Percentiles rank a stretch among this genome's conserved stretches.
These are phyloP conservation scores for Chelon auratus DNA, from an alignment of 2,797 vertebrate genomes.

Conservation along the genomic window DNA sequence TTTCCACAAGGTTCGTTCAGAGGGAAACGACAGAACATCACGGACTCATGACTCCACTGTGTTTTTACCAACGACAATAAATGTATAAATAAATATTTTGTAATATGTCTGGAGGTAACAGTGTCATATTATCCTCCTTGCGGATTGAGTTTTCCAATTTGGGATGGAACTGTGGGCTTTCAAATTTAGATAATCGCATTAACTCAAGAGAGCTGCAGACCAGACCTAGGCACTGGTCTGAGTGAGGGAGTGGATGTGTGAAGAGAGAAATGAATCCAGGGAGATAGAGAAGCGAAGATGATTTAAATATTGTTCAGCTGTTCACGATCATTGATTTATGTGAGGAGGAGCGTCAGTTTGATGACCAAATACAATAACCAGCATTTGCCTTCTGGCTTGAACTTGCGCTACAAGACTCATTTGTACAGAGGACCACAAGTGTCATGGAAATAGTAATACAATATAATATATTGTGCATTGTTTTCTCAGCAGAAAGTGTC, in stretches of 20 bases:
- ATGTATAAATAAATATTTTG: no score
- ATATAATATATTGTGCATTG: no score
- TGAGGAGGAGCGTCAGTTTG: neutral
- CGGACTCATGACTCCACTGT: neutral
- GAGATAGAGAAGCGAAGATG: neutral
- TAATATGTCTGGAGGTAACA: no score
- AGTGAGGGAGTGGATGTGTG: no score
- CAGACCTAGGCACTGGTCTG: no score
- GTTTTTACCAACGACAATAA: no score
- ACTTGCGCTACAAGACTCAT: neutral
- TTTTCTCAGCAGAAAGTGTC: no score
- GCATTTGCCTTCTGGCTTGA: neutral
- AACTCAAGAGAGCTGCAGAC: neutral
- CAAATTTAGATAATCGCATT: neutral
- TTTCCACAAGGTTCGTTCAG: neutral
- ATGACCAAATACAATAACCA: neutral
- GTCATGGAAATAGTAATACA: no score
- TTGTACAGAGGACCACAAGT: neutral
- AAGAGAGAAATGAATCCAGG: no score
- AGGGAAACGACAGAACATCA: conserved; percentile 17
- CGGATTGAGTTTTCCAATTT: neutral
- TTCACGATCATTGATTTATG: neutral
- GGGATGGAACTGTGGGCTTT: neutral
- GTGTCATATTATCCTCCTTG: no score
- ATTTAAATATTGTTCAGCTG: conserved; percentile 4